Conservation (phyloP, 92 coral and sea anemone species). For the Zoanthus solanderi region DNA sequence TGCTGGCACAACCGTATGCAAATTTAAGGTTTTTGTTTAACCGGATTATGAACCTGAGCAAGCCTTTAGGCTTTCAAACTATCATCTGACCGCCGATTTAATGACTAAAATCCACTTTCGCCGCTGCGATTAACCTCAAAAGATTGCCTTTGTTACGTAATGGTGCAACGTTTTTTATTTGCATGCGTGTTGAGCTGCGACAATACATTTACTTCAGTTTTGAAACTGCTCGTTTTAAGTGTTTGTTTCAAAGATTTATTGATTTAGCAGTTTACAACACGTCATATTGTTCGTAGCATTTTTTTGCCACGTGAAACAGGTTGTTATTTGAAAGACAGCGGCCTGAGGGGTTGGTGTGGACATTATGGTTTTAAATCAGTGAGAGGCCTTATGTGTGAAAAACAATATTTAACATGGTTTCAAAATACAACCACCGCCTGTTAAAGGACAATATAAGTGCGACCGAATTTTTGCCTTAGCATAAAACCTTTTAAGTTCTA, state of each 20-base stretch:
- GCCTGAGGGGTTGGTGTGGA: neutral
- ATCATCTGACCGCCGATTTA: no score
- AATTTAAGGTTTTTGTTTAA: neutral
- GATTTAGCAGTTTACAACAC: neutral
- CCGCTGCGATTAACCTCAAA: no score
- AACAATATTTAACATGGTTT: neutral
- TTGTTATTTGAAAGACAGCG: neutral
- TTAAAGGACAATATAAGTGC: neutral
- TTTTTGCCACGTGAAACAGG: conserved; percentile 3
- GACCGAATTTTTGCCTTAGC: neutral
- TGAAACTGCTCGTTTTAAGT: neutral
- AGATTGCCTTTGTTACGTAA: no score
- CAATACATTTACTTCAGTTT: no score
- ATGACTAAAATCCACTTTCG: no score
- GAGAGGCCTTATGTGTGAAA: neutral
- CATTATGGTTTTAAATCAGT: neutral
- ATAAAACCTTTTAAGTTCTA: no score
- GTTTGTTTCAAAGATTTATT: neutral
- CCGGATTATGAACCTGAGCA: neutral
- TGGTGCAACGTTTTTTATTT: no score
- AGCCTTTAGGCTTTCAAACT: no score
- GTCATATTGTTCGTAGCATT: neutral
- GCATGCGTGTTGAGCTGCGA: no score
- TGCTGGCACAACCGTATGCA: neutral
- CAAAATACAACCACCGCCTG: neutral